Evolutionary conservation across 2,113 vertebrate genomes (phyloP).

Genomic region (Columba livia): DNA sequence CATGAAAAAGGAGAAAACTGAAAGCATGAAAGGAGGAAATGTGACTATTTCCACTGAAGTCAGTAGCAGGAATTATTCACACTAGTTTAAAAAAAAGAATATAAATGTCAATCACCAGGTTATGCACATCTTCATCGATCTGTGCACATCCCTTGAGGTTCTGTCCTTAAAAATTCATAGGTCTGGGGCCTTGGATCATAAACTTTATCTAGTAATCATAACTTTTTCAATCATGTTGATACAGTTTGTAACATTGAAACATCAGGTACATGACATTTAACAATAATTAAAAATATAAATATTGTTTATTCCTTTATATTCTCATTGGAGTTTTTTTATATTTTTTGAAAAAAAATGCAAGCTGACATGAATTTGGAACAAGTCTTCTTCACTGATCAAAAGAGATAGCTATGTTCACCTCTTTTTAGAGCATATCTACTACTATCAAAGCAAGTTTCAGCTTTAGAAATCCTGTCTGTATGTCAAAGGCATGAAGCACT

Average conservation of each 20-base stretch:
- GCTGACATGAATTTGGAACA: not conserved
- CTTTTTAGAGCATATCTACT: not conserved
- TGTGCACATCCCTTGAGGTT: not conserved
- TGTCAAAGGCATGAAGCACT: not conserved
- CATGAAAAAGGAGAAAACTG: conserved; percentile 2
- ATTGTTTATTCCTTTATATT: not conserved
- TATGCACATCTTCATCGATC: conserved; percentile 17
- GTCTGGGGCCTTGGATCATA: not conserved
- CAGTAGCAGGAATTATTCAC: conserved; percentile 12
- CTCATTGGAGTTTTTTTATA: fast-evolving
- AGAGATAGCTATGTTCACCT: not conserved
- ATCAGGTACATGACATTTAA: not conserved
- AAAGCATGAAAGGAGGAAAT: conserved; percentile 34
- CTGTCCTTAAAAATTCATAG: conserved; percentile 47
- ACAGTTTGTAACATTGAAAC: not conserved
- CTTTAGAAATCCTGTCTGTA: not conserved
- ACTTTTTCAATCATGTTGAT: not conserved
- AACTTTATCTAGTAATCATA: conserved; percentile 26
- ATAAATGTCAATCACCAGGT: conserved; percentile 39
- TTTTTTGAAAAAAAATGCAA: not conserved
- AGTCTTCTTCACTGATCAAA: not conserved
- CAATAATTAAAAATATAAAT: not conserved
- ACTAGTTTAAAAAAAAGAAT: not conserved
- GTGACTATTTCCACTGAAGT: conserved; percentile 47
- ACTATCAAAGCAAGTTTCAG: not conserved